Evolutionary conservation across 2,888 invertebrate species (phyloP).

Genomic region (Aphelenchoides bicaudatus): DNA sequence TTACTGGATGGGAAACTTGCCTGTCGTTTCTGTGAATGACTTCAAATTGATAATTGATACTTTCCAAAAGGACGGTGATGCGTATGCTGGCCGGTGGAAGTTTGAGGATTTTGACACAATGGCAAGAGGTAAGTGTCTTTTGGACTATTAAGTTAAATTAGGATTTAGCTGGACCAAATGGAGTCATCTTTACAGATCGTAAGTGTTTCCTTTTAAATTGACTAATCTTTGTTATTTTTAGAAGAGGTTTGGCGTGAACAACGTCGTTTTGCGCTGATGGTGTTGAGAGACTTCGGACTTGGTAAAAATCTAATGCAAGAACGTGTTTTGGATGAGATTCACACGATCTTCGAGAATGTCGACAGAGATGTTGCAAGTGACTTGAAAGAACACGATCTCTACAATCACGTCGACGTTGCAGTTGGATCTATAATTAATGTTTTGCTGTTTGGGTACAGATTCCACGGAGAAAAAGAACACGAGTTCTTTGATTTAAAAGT

Average conservation of each 20-base stretch:
- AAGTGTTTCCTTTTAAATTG: no score
- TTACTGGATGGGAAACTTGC: constrained; percentile 14
- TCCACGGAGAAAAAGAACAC: constrained; percentile 13
- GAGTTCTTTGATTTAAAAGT: constrained; percentile 19
- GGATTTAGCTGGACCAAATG: constrained; percentile 22
- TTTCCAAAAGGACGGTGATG: constrained; percentile 13
- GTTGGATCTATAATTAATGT: constrained; percentile 25
- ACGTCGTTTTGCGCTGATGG: no score
- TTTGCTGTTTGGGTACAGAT: constrained; percentile 20
- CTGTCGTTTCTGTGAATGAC: constrained; percentile 5
- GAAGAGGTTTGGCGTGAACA: no score
- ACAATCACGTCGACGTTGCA: constrained; percentile 16
- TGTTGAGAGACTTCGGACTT: constrained; percentile 22
- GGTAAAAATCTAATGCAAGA: constrained; percentile 29
- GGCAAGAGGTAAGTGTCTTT: constrained; percentile 5
- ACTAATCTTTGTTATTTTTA: no score
- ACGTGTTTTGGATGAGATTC: constrained; percentile 19
- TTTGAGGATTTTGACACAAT: constrained; percentile 5
- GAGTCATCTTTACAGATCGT: constrained; percentile 23
- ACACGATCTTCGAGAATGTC: constrained; percentile 12
- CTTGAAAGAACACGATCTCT: background rate
- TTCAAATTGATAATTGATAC: constrained; percentile 13
- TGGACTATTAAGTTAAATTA: background rate
- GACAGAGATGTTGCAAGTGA: constrained; percentile 9
- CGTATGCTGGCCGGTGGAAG: constrained; percentile 1